Evolutionary conservation across 2,888 invertebrate species (phyloP), one percentile per base, ranked within the genome.

Genomic region (Scotopteryx bipunctaria): DNA sequence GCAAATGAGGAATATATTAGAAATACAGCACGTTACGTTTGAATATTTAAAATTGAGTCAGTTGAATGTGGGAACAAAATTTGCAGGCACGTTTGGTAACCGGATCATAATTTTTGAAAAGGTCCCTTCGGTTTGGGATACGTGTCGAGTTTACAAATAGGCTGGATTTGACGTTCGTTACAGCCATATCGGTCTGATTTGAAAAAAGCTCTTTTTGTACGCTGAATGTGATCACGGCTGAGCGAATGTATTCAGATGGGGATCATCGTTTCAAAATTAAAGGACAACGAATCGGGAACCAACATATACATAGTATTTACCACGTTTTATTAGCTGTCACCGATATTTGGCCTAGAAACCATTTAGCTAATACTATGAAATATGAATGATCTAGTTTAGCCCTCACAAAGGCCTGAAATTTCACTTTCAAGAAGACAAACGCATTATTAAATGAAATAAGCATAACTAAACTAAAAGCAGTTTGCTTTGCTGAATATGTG

Each of bases 1-100:
- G 83, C 71, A 83, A 73, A 83, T 82, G 79, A 78, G 75, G 76
- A 75, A 77, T 81, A 75, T 77, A 81, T 81, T 81, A 80, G 77
- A 72, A 75, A 77, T 74, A 76, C 71, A 76, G 69, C 68, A 69
- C 71, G 69, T 75, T 73, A 77, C 70, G 75, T 73, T 77, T 80
- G 82, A 82, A 83, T 82, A 82, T 84, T 83, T 82, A 79, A 85
- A 48, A 48, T 53, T 46, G 47, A 38, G 43, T 42, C 45, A 75
- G 69, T 75, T 66, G 69, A 70, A 73, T 62, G 70, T 63, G 60
- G 61, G 68, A 73, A 78, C 69, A 66, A 69, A 68, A 69, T 67
- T 72, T 66, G 55, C 60, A 61, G 55, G 45, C 66, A 57, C 61
- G 63, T 55, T 49, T 61, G 55, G 48, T 58, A 57, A 54, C 41